Evolutionary conservation across 2,888 invertebrate genomes (phyloP).

Genomic region (Beris chalybata): DNA sequence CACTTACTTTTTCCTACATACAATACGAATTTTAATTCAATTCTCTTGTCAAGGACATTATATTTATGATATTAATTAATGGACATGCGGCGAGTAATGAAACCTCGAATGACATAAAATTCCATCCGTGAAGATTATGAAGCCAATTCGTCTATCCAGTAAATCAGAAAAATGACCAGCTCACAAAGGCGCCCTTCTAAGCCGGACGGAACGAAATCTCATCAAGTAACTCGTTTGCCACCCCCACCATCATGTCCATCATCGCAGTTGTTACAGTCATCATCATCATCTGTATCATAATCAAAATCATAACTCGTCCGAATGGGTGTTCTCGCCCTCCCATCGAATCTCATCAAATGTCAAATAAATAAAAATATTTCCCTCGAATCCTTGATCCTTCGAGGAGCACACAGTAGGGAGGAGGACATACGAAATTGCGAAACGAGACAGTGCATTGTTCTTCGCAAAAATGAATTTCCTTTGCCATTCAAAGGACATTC

Average conservation of each 20-base stretch:
- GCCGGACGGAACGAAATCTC: not conserved
- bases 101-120: constrained; percentile 1
- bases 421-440: constrained; percentile 23
- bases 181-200: not conserved
- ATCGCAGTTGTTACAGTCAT: constrained; percentile 15
- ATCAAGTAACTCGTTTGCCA: constrained; percentile 11
- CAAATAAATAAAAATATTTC: constrained; percentile 27
- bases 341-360: constrained; percentile 24
- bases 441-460: constrained; percentile 17
- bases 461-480: constrained; percentile 21
- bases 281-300: constrained; percentile 12
- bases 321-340: constrained; percentile 6
- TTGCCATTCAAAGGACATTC: constrained; percentile 7
- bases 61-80: constrained; percentile 23
- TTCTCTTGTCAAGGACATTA: too few species aligned
- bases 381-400: constrained; percentile 13
- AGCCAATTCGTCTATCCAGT: not conserved
- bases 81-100: not conserved
- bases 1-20: too few species aligned
- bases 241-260: constrained; percentile 8
- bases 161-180: not conserved
- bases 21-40: too few species aligned
- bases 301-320: constrained; percentile 21
- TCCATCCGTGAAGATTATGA: constrained; percentile 1
- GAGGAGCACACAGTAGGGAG: not conserved